Evolutionary conservation across 2,113 vertebrate species (phyloP), one percentile per base, ranked within the genome.

Genomic region (Sapajus apella): DNA sequence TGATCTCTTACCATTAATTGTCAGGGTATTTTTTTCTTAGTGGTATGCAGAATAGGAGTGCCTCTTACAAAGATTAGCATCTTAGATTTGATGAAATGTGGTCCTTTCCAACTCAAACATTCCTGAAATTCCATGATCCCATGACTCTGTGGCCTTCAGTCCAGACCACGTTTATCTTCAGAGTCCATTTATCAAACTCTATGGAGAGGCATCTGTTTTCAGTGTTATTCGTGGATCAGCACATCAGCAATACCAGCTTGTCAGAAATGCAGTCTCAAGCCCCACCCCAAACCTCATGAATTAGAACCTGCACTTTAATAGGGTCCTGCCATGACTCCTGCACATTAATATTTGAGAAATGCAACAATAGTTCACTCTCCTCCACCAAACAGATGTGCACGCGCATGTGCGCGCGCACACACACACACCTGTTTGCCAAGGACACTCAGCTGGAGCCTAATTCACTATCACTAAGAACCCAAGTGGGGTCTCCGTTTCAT

Each of bases 201-300:
- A 13, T 3, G 17, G 50, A 58, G 85, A 80, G 21, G 21, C 64
- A 18, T 6, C 16, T 52, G 52, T 52, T 52, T 52, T 52, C 37
- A 2, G 30, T 56, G 3, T 77, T n/a, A 20, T 20, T 35, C 61
- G 8, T 0, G 0, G 32, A n/a, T 76, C 52, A 83, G 80, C 35
- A 3, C 3, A 43, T 7, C 47, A 23, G 23, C 45, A 43, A 16
- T 55, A 27, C 5, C 6, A 8, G 50, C 66, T 75, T 70, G n/a
- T 93, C 32, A 25, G 76, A 87, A 83, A 87, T 20, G 27, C 95
- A 64, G 79, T 37, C 68, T 52, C 40, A 0, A n/a, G 40, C 70
- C 87, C 73, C 17, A 8, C 40, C 58, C 32, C 0, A 45, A 13
- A 32, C 14, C 55, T 75, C 23, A 27, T 50, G 4, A 37, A 14